Evolutionary conservation across 1,140 invertebrate genomes (phyloP), one percentile per base, ranked within the genome.

Genomic region (Pseudomyrmex gracilis): DNA sequence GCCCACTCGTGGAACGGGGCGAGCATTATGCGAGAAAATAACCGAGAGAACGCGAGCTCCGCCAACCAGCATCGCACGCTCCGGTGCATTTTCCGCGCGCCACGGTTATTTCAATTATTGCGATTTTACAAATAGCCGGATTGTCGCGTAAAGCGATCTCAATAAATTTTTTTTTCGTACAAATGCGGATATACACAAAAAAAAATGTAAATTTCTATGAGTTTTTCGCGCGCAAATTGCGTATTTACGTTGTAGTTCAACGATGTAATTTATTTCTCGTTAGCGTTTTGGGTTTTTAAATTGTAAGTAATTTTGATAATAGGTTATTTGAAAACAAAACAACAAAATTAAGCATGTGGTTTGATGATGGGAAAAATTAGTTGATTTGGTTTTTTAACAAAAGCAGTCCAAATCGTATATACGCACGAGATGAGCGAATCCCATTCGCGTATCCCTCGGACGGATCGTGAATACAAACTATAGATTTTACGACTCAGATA

Each of bases 391-490:
- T 1, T 15, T 63, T 43, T 15, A n/a, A 1, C 15, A n/a, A 57
- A 17, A 20, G 55, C 15, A 57, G 17, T 57, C 0, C 4, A 57
- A 57, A 57, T 57, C 17, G n/a, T 57, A n/a, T n/a, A n/a, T n/a
- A 57, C 15, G 34, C 34, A 5, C 7, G 34, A 34, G 34, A 34
- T 5, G 34, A 22, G 4, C 13, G 43, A 47, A 67, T 45, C 15
- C 45, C 9, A 45, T 20, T 67, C 45, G 34, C 34, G 34, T 34
- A 34, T 34, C 24, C 24, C 13, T 67, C 7, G 64, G 43, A 34
- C 34, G 34, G 34, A 34, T 34, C 10, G n/a, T 24, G 17, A 64
- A 74, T 61, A 64, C 78, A 83, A 83, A 87, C 63, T 73, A 15
- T 47, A 45, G 17, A 24, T 53, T 70, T 64, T 43, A 53, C 73